phyloP scores from a whole-genome alignment of 1,140 invertebrate species.

The Drosophila ambigua region DNA sequence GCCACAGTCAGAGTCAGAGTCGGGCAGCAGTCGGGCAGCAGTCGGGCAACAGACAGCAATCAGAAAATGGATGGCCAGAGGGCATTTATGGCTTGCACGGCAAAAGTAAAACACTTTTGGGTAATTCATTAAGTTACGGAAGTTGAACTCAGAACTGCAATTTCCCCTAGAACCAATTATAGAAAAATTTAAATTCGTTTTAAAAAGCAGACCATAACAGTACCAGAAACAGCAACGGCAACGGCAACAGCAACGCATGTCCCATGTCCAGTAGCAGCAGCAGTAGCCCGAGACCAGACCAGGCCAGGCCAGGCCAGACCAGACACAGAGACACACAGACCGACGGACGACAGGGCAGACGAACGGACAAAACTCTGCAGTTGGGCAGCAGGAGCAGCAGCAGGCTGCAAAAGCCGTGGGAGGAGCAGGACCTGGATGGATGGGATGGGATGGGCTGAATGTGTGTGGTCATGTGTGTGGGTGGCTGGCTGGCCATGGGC shows the following conservation, averaged over 20 bases:
- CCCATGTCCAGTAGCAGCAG: constrained; percentile 49
- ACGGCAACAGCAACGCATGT: constrained; percentile 46
- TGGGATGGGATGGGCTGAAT: constrained; percentile 67
- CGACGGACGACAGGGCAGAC: neutral
- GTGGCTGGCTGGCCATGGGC: neutral
- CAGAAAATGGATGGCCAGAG: constrained; percentile 54
- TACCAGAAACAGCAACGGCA: constrained; percentile 3
- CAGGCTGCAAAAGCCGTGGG: no score
- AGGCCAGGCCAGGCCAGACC: no score
- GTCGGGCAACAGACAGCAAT: neutral
- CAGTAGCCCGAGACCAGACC: neutral
- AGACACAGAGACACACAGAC: no score
- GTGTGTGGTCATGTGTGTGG: constrained; percentile 53
- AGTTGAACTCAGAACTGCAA: constrained; percentile 84
- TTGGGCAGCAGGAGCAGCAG: no score
- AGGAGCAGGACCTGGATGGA: constrained; percentile 54
- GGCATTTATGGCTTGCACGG: constrained; percentile 65
- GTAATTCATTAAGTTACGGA: constrained; percentile 84
- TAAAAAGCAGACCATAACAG: constrained; percentile 66
- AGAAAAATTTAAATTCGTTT: constrained; percentile 84
- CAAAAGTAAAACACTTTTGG: constrained; percentile 80
- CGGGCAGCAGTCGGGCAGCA: neutral
- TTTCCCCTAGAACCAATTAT: constrained; percentile 84
- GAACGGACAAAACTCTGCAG: no score
- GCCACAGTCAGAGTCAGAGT: constrained; percentile 5